These are phyloP conservation scores for Malurus alboscapulatus DNA, from an alignment of 2,113 vertebrate genomes.

Conservation along the genomic window DNA sequence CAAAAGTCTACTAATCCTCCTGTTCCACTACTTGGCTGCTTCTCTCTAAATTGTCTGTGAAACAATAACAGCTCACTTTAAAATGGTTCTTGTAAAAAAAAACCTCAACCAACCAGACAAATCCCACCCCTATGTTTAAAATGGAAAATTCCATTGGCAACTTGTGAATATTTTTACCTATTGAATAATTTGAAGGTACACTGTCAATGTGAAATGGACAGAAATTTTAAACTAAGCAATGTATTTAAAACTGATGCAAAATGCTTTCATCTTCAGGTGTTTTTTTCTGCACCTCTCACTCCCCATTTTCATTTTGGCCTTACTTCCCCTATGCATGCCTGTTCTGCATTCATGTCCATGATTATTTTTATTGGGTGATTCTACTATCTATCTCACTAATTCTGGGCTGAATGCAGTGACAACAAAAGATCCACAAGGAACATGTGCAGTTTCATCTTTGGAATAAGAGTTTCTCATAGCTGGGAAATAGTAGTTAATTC, in stretches of 20 bases:
- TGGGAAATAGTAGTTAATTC: neutral
- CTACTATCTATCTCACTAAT: neutral
- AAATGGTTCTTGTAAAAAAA: neutral
- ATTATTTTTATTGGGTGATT: neutral
- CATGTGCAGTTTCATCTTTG: neutral
- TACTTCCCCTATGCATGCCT: neutral
- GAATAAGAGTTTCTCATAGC: neutral
- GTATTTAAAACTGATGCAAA: neutral
- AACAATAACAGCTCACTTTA: neutral
- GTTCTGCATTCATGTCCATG: neutral
- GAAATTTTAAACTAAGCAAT: neutral
- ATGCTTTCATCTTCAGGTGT: neutral
- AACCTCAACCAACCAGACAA: fast-evolving
- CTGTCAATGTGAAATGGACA: neutral
- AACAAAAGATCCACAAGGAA: neutral
- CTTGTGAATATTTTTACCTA: neutral
- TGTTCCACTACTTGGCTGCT: neutral
- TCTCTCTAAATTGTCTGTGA: neutral
- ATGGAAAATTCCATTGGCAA: neutral
- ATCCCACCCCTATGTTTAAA: fast-evolving
- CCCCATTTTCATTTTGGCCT: neutral
- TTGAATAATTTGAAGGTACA: neutral
- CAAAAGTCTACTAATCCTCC: neutral
- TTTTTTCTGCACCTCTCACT: neutral
- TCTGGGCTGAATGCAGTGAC: neutral